Evolutionary conservation across 2,888 invertebrate genomes (phyloP), one percentile per base, ranked within the genome.

Genomic region (Caenorhabditis sp.): DNA sequence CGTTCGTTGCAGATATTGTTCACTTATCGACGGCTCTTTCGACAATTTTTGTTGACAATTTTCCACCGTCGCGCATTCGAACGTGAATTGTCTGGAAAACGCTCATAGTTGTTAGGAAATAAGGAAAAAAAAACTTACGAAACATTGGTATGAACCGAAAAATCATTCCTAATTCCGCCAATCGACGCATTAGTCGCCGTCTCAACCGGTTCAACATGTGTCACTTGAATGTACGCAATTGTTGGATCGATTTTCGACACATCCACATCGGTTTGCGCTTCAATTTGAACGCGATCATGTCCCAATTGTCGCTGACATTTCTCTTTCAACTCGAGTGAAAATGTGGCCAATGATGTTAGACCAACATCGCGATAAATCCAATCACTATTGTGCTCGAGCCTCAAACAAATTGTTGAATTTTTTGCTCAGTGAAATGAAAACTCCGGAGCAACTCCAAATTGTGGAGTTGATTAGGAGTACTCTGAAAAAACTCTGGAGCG

Each of bases 291-390:
- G n/a, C 72, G 62, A 37, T 81, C 81, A 55, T 77, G 77, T n/a
- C 81, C 79, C 1, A 81, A 60, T 21, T 71, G 62, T 55, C 67
- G 58, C 19, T 67, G 63, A 60, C 73, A 71, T 14, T 69, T 64
- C 17, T 78, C 80, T 19, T 76, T 77, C 58, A 80, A 66, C 5
- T 69, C 64, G 0, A 77, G 66, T 0, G 75, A 66, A 31, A 76
- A 67, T 89, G 96, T 97, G 77, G 95, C 93, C 43, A 97, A 90
- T 0, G 94, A 93, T 0, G 96, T 97, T 43, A 96, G 91, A 89
- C 96, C 96, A 0, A 95, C 95, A 87, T 97, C 96, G 88, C 96
- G 95, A 88, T 97, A 97, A 77, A 97, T 92, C 88, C 93, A 97
- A 88, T 96, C 95, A 14, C 93, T 91, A 0, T 93, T 93, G 86